Evolutionary conservation across 2,888 invertebrate species (phyloP).

Genomic region (Sclerodermus sp.): DNA sequence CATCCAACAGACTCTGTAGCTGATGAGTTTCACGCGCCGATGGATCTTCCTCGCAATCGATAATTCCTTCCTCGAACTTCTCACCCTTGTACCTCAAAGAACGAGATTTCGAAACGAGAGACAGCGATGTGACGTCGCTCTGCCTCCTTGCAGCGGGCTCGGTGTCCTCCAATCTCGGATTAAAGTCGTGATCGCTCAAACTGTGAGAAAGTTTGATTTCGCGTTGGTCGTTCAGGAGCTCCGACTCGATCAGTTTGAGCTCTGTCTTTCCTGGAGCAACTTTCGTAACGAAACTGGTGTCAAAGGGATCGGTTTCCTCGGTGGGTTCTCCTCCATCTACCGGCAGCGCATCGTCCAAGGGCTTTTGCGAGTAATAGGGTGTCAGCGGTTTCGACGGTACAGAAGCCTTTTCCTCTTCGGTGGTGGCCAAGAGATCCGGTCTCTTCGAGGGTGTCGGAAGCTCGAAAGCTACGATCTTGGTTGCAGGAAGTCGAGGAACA

Average conservation of each 20-base stretch:
- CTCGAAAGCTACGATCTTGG: constrained; percentile 65
- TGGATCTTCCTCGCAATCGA: constrained; percentile 11
- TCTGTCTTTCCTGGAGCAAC: constrained; percentile 63
- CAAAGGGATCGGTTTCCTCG: constrained; percentile 65
- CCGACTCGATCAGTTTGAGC: constrained; percentile 62
- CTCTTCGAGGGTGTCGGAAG: constrained; percentile 60
- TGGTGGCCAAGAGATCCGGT: constrained; percentile 62
- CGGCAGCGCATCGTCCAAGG: constrained; percentile 62
- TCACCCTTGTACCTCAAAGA: constrained; percentile 22
- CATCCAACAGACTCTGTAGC: constrained; percentile 58
- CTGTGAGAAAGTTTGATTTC: constrained; percentile 55
- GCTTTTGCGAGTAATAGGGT: constrained; percentile 72
- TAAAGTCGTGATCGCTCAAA: constrained; percentile 68
- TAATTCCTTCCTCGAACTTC: constrained; percentile 25
- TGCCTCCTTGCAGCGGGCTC: constrained; percentile 53
- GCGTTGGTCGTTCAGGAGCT: constrained; percentile 53
- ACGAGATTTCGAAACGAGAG: constrained; percentile 25
- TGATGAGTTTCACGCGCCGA: constrained; percentile 14
- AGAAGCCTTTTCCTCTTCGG: constrained; percentile 62
- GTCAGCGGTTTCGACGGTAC: constrained; percentile 72
- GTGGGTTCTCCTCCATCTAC: constrained; percentile 51
- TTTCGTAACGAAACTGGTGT: constrained; percentile 65
- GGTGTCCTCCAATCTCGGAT: constrained; percentile 59
- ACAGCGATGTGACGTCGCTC: constrained; percentile 56
- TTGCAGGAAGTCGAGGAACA: constrained; percentile 6